Evolutionary conservation across 2,888 invertebrate species (phyloP), one percentile per base, ranked within the genome.

Genomic region (Dinocampus coccinellae): DNA sequence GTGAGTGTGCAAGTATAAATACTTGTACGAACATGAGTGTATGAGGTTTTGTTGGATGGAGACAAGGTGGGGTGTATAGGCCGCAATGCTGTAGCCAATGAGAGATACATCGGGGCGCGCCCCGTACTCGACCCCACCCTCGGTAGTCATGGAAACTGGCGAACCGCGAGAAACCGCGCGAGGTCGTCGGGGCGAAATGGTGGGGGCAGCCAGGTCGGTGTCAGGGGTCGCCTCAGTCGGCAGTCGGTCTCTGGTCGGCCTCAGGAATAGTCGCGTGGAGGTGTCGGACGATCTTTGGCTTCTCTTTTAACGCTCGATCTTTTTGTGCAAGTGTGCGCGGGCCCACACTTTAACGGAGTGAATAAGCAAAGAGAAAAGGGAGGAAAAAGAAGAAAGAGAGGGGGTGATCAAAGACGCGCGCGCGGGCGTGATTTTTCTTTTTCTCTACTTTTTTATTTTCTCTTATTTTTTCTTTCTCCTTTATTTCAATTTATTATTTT

Each of bases 241-340:
- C 86, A 87, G 87, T 87, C 84, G 83, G 85, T 87, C 84, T 87
- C 85, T 83, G 84, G 83, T 84, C 85, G 86, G 83, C 85, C 84
- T 80, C 81, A 84, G 83, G 86, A 81, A 84, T 84, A 86, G 85
- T 85, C 82, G 84, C 81, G 81, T 78, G 80, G 80, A 79, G 78
- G 79, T 74, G 74, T 79, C 79, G 80, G 81, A 79, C 77, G 79
- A 71, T 66, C 66, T 34, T 61, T 66, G 55, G 39, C 55, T 71
- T 39, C 58, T 66, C 22, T 65, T 66, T 34, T 58, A 64, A 33
- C 64, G 34, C 33, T 20, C 24, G 36, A 60, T 65, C 29, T 65
- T 10, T 34, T 34, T 53, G 34, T n/a, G 58, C 33, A 16, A 29
- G 33, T 33, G 47, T 22, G 42, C 63, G 16, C 24, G 47, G 16